phyloP scores from a whole-genome alignment of 2,888 invertebrate species.

The Cenopis cana region DNA sequence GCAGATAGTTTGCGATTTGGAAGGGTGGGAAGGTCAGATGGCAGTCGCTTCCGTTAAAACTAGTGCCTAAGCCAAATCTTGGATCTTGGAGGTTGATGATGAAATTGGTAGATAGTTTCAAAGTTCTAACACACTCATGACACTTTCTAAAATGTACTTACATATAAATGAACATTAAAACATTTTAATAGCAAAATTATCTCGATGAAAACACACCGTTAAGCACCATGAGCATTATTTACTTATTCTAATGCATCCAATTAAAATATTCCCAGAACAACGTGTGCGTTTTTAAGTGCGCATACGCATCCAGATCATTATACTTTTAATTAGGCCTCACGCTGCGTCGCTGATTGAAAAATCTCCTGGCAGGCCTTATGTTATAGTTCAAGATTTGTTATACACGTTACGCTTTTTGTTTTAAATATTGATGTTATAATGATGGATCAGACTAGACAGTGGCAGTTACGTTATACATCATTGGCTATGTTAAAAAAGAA shows the following conservation, averaged over 20 bases:
- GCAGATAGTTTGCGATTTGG: no score
- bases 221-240: slow-evolving; percentile 42
- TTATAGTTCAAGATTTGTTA: slow-evolving; percentile 52
- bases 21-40: no score
- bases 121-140: no score
- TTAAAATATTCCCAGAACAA: slow-evolving; percentile 45
- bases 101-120: no score
- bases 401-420: slow-evolving; percentile 40
- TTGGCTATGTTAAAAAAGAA: slow-evolving; percentile 18
- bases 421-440: slow-evolving; percentile 40
- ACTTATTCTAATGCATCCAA: slow-evolving; percentile 45
- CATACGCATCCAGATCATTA: slow-evolving; percentile 66
- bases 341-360: slow-evolving; percentile 77
- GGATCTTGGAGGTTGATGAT: no score
- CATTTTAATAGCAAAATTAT: slow-evolving; percentile 33
- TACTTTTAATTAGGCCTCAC: slow-evolving; percentile 71
- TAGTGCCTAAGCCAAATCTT: no score
- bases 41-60: no score
- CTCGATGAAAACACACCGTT: slow-evolving; percentile 25
- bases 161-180: slow-evolving; percentile 1
- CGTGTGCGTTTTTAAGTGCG: slow-evolving; percentile 49
- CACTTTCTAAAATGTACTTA: background rate
- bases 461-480: slow-evolving; percentile 42
- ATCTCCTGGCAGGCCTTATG: slow-evolving; percentile 60
- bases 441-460: slow-evolving; percentile 40